Conservation (phyloP, 2,888 invertebrate species). For the Zelleria hepariella region DNA sequence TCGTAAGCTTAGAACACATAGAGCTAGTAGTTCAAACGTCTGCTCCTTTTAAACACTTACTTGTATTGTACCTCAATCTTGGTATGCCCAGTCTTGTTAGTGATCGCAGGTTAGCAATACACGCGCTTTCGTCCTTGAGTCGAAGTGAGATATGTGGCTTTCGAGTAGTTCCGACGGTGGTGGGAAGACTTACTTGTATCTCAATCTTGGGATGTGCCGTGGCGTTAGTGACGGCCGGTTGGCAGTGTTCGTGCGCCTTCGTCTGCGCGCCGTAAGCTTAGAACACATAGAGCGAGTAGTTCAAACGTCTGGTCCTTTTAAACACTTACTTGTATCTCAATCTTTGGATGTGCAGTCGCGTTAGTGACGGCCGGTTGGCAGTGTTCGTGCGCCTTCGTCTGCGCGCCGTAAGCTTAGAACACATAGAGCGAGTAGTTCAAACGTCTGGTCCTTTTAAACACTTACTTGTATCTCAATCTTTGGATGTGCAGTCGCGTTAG, state of each 20-base stretch:
- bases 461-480: constrained; percentile 81
- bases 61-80: too few relatives aligned
- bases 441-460: too few relatives aligned
- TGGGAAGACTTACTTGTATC: constrained; percentile 77
- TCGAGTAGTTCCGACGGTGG: too few relatives aligned
- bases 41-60: too few relatives aligned
- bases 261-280: constrained; percentile 77
- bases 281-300: constrained; percentile 75
- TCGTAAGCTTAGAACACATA: constrained; percentile 73
- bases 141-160: too few relatives aligned
- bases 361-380: constrained; percentile 89
- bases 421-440: constrained; percentile 78
- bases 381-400: constrained; percentile 82
- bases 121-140: too few relatives aligned
- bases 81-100: too few relatives aligned
- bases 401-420: constrained; percentile 73
- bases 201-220: constrained; percentile 83
- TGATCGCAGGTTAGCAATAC: too few relatives aligned
- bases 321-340: constrained; percentile 78
- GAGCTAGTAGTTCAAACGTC: constrained; percentile 79
- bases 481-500: constrained; percentile 82
- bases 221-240: constrained; percentile 85
- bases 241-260: constrained; percentile 83
- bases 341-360: constrained; percentile 83
- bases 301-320: too few relatives aligned